Evolutionary conservation across 2,113 vertebrate species (phyloP).

Genomic region (Mirounga angustirostris): DNA sequence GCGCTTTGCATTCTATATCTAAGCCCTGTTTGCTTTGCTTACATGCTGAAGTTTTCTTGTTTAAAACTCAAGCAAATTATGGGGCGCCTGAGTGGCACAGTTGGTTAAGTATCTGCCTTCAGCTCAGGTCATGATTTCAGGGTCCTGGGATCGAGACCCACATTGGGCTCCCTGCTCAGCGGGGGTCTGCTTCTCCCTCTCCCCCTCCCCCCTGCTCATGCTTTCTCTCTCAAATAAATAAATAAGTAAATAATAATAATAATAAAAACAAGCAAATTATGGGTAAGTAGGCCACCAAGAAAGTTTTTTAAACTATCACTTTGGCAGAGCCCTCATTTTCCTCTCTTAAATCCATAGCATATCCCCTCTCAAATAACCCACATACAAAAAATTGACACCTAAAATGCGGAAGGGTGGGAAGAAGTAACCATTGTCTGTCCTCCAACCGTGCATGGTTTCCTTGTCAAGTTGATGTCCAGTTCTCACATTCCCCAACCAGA

Average conservation of each 20-base stretch:
- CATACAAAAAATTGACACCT: not conserved
- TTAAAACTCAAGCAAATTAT: conserved; percentile 47
- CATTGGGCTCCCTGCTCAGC: too few species aligned
- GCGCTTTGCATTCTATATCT: not conserved
- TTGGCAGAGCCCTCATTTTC: conserved; percentile 7
- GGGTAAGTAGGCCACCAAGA: not conserved
- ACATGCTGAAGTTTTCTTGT: conserved; percentile 1
- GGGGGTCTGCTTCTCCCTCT: too few species aligned
- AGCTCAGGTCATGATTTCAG: too few species aligned
- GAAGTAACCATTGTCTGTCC: not conserved
- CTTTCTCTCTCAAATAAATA: too few species aligned
- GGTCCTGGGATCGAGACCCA: too few species aligned
- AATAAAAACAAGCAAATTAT: conserved; percentile 5
- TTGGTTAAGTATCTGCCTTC: too few species aligned
- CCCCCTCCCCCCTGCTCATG: too few species aligned
- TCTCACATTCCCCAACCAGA: not conserved
- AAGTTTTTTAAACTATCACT: not conserved
- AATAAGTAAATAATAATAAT: too few species aligned
- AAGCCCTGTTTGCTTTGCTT: conserved; percentile 24
- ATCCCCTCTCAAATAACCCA: not conserved
- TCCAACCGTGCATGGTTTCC: not conserved
- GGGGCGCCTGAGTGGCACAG: too few species aligned
- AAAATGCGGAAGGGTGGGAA: not conserved
- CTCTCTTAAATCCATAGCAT: not conserved
- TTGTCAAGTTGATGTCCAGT: not conserved